A percentile compares a stretch with the other conserved stretches of the same genome.
These are phyloP conservation scores for Nipponacmea schrenckii DNA, from an alignment of 2,888 invertebrate species.

Conservation along the genomic window DNA sequence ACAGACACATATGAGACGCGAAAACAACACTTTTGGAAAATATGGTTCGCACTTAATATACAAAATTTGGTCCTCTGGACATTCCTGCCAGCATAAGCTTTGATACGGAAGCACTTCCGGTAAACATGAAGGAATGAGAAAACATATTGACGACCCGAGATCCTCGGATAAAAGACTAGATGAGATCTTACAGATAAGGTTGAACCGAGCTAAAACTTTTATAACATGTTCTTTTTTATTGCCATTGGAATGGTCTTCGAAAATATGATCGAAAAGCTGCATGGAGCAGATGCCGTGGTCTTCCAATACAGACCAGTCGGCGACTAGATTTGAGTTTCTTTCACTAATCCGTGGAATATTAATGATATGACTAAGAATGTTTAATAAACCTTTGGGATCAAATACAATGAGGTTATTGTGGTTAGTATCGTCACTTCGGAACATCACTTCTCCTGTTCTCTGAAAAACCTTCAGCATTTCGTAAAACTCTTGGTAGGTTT, in stretches of 20 bases:
- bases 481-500: constrained; percentile 30
- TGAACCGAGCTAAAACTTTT: constrained; percentile 18
- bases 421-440: constrained; percentile 36
- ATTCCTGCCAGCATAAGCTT: constrained; percentile 33
- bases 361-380: constrained; percentile 29
- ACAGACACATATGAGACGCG: constrained; percentile 36
- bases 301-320: constrained; percentile 17
- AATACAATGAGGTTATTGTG: constrained; percentile 38
- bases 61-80: constrained; percentile 22
- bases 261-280: constrained; percentile 20
- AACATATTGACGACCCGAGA: background rate
- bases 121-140: constrained; percentile 33
- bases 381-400: constrained; percentile 36
- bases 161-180: background rate
- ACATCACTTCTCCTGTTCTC: constrained; percentile 38
- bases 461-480: constrained; percentile 36
- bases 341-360: constrained; percentile 20
- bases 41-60: constrained; percentile 33
- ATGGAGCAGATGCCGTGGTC: constrained; percentile 22
- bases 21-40: constrained; percentile 33
- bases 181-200: constrained; percentile 17
- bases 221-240: constrained; percentile 13
- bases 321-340: constrained; percentile 5
- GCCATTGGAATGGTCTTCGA: background rate
- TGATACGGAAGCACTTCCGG: constrained; percentile 29